phyloP scores from a whole-genome alignment of 2,888 invertebrate species.

The Hemistola chrysoprasaria region DNA sequence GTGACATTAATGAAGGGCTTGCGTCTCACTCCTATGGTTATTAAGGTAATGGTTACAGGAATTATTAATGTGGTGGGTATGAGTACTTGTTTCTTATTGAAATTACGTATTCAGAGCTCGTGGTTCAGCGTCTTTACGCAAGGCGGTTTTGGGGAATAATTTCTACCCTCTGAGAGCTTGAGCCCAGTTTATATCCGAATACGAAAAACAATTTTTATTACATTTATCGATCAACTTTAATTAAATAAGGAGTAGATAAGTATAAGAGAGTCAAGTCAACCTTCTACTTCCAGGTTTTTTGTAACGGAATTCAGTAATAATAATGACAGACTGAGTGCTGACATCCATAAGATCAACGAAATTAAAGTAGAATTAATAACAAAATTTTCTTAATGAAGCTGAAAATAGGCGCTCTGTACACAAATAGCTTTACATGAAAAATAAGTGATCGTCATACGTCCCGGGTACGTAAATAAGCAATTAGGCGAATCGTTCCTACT shows the following conservation, averaged over 20 bases:
- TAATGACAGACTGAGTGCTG: slow-evolving; percentile 27
- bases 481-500: slow-evolving; percentile 16
- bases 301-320: slow-evolving; percentile 35
- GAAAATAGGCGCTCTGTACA: slow-evolving; percentile 32
- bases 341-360: slow-evolving; percentile 3
- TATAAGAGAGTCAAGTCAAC: slow-evolving; percentile 15
- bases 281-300: slow-evolving; percentile 9
- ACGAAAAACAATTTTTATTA: slow-evolving; percentile 29
- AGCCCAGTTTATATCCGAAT: slow-evolving; percentile 29
- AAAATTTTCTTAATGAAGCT: slow-evolving; percentile 34
- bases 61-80: slow-evolving; percentile 17
- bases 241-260: slow-evolving; percentile 27
- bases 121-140: slow-evolving; percentile 37
- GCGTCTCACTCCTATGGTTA: not conserved
- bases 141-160: slow-evolving; percentile 47
- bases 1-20: slow-evolving; percentile 2
- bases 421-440: slow-evolving; percentile 24
- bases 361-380: slow-evolving; percentile 43
- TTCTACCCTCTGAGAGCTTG: slow-evolving; percentile 40
- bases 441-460: slow-evolving; percentile 14
- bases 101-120: slow-evolving; percentile 56
- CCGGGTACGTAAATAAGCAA: slow-evolving; percentile 18
- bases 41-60: slow-evolving; percentile 15
- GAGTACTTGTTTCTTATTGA: slow-evolving; percentile 30
- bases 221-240: slow-evolving; percentile 28